Percentiles rank a stretch among this genome's conserved stretches.
Evolutionary conservation across 1,140 invertebrate species (phyloP).

Genomic region (Zaprionus taronus): DNA sequence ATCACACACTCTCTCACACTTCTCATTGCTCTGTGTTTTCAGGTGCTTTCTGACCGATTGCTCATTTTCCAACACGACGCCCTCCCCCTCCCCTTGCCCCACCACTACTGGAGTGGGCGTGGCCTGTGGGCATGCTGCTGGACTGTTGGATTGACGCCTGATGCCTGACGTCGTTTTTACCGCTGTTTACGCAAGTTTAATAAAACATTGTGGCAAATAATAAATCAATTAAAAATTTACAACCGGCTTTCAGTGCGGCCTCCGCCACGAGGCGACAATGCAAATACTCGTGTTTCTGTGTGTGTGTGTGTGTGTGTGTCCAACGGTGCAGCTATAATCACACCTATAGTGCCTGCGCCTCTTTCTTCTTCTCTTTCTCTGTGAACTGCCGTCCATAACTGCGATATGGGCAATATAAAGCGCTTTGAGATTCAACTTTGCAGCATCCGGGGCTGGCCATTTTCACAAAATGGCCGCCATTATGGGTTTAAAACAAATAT

Average conservation of each 20-base stretch:
- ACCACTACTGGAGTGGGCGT: background rate
- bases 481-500: conserved; percentile 26
- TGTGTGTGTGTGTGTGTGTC: conserved; percentile 11
- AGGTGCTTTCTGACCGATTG: conserved; percentile 27
- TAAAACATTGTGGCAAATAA: conserved; percentile 66
- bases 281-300: conserved; percentile 16
- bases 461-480: conserved; percentile 39
- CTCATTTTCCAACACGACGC: conserved; percentile 44
- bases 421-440: conserved; percentile 31
- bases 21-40: conserved; percentile 9
- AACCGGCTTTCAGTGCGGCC: conserved; percentile 1
- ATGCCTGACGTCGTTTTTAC: conserved; percentile 16
- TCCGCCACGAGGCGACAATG: conserved; percentile 9
- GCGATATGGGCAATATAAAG: conserved; percentile 22
- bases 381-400: background rate
- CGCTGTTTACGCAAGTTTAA: conserved; percentile 63
- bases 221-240: conserved; percentile 72
- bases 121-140: background rate
- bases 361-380: background rate
- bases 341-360: conserved; percentile 1
- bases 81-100: no score
- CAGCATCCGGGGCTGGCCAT: conserved; percentile 33
- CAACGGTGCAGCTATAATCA: conserved; percentile 30
- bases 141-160: conserved; percentile 15
- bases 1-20: background rate